phyloP scores from a whole-genome alignment of 2,888 invertebrate genomes.

The Ennomos erosarius region DNA sequence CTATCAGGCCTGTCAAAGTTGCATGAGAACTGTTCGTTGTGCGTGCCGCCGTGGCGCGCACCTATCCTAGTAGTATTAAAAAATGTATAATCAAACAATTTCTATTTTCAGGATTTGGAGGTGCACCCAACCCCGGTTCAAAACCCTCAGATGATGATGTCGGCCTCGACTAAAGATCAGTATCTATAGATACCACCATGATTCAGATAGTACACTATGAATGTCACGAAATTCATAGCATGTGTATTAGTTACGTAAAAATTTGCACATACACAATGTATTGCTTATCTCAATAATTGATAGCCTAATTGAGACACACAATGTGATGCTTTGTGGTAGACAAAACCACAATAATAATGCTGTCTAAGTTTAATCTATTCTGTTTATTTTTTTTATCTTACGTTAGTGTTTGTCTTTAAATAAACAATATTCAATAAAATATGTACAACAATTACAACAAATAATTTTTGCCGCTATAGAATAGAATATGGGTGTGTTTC shows the following conservation, averaged over 20 bases:
- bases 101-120: constrained; percentile 50
- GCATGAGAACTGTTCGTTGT: too few relatives aligned
- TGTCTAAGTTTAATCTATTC: too few relatives aligned
- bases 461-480: too few relatives aligned
- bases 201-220: constrained; percentile 23
- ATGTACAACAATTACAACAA: too few relatives aligned
- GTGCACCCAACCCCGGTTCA: constrained; percentile 42
- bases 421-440: too few relatives aligned
- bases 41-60: too few relatives aligned
- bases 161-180: constrained; percentile 85
- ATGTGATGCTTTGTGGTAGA: background rate
- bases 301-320: background rate
- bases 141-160: constrained; percentile 86
- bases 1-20: too few relatives aligned
- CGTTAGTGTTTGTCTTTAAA: too few relatives aligned
- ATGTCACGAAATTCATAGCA: constrained; percentile 10
- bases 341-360: too few relatives aligned
- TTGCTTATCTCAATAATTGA: background rate
- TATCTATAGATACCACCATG: constrained; percentile 9
- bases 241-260: background rate
- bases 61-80: too few relatives aligned
- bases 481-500: background rate
- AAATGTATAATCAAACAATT: too few relatives aligned
- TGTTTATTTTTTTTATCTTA: background rate
- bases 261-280: constrained; percentile 9